These are phyloP conservation scores for Lates calcarifer DNA, from an alignment of 2,113 vertebrate genomes.

Conservation along the genomic window DNA sequence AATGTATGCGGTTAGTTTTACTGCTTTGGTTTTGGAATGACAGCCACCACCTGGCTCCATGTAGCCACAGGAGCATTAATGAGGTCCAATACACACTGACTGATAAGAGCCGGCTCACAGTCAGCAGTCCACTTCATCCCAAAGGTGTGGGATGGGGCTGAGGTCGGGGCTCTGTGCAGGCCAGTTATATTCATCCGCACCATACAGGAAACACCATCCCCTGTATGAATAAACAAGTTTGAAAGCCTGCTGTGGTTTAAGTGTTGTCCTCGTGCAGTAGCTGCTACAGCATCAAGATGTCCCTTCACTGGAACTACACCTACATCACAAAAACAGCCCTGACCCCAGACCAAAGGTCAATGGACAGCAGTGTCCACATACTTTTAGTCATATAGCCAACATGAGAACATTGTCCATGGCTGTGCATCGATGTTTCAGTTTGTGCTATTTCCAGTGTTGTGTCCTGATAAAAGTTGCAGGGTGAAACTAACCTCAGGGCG, in stretches of 20 bases:
- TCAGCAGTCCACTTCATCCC: not conserved
- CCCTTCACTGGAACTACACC: not conserved
- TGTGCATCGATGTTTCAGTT: slow-evolving; percentile 65
- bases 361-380: not conserved
- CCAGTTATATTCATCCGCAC: not conserved
- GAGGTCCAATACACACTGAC: too few species aligned
- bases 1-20: too few species aligned
- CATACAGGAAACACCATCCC: not conserved
- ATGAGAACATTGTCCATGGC: slow-evolving; percentile 30
- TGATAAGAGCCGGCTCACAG: not conserved
- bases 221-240: not conserved
- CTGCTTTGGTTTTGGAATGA: too few species aligned
- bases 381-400: not conserved
- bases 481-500: slow-evolving; percentile 82
- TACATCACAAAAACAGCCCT: not conserved
- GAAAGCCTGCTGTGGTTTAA: not conserved
- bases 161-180: not conserved
- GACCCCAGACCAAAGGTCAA: not conserved
- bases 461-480: slow-evolving; percentile 82
- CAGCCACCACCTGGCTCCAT: too few species aligned
- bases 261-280: too few species aligned
- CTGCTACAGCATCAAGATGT: not conserved
- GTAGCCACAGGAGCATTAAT: too few species aligned
- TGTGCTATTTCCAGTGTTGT: slow-evolving; percentile 64
- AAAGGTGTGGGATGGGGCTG: not conserved